A percentile compares a stretch with the other conserved stretches of the same genome.
Conservation (phyloP, 2,113 vertebrate species). For the Grallaria varia region DNA sequence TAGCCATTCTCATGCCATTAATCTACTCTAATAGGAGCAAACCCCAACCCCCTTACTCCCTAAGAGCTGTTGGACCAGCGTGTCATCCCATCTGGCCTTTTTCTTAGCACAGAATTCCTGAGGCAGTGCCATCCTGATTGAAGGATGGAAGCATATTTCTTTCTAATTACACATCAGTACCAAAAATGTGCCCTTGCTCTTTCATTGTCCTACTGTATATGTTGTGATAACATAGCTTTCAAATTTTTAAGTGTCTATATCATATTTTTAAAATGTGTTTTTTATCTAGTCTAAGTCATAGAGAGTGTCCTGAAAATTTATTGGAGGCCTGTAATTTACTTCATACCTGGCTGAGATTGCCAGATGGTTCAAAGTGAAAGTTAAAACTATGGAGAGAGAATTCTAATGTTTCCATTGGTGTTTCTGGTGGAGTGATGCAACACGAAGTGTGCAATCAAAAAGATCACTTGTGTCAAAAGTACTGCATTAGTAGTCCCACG, state of each 20-base stretch:
- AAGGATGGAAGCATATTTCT: neutral
- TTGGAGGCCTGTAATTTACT: neutral
- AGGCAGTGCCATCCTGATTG: neutral
- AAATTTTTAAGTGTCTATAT: neutral
- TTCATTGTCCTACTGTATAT: neutral
- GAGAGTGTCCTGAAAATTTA: neutral
- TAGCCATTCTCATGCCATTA: neutral
- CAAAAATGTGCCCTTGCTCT: neutral
- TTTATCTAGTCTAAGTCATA: neutral
- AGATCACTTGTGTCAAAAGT: neutral
- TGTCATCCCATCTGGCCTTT: neutral
- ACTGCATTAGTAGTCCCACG: neutral
- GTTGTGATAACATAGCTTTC: neutral
- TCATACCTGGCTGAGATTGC: neutral
- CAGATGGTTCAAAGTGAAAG: constrained; percentile 22
- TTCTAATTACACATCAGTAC: neutral
- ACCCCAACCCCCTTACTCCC: neutral
- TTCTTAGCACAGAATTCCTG: neutral
- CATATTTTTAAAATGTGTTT: neutral
- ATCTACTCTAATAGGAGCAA: neutral
- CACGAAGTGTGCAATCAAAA: neutral
- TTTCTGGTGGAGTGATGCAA: neutral
- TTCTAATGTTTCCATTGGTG: neutral
- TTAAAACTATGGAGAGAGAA: neutral
- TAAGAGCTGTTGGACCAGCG: neutral